Base-by-base conservation (phyloP, 2,113 vertebrate species). In the Macaca mulatta region DNA sequence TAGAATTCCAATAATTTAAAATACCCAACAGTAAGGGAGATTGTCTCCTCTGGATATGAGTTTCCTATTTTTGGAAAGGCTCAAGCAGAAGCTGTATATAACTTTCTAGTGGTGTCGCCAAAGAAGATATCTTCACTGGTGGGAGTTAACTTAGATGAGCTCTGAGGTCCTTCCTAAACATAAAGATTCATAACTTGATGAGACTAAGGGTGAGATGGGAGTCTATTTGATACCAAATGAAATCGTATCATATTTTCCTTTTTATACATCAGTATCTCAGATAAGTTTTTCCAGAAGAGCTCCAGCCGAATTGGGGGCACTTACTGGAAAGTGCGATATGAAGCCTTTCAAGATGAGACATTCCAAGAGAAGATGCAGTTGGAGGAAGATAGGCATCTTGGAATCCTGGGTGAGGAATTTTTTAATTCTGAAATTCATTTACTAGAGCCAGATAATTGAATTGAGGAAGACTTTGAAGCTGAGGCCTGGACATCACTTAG, bases 301-400 rank as follows among this genome's bases (percentile, higher is more conserved):
- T 81, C 38, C 48, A 89, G 90, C 55, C 91, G 97, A 80, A 98
- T 99, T 77, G 99, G 99, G 8, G 99, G 99, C 61, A 98, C 97
- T 88, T 99, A 99, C 0, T 99, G 98, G 98, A 99, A 99, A 97
- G 99, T 98, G 20, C 98, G 95, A 35, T 99, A 98, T 4, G 97
- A 98, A 97, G 99, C 98, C 43, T 99, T 99, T 7, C 98, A 98
- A 61, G 99, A 99, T 92, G 98, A 95, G 48, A 99, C 97, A 77
- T 99, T 99, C 97, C 98, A 97, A 35, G 96, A 98, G 94, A 98
- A 98, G 90, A 96, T 98, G 74, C 98, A 30, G 18, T 89, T 92
- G 0, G 97, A 98, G 50, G 98, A 99, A 67, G 98, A 98, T 67
- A 94, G 97, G 4, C 98, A 99, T 96, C 98, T 99, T 69, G 99